A percentile compares a stretch with the other conserved stretches of the same genome.
Evolutionary conservation across 2,888 invertebrate species (phyloP).

Genomic region (Poecilus cupreus): DNA sequence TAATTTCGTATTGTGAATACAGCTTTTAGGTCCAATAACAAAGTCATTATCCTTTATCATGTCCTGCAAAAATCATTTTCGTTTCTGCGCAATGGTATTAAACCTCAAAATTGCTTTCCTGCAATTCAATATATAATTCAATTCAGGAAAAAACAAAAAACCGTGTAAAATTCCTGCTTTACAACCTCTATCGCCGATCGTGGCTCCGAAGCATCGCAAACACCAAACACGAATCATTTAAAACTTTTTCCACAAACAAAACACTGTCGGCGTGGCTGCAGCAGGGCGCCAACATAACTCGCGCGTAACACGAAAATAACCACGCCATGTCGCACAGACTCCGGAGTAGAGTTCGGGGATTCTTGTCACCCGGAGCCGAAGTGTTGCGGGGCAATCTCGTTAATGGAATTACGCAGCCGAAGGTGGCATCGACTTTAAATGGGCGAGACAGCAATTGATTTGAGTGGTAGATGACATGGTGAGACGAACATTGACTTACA

Average conservation of each 20-base stretch:
- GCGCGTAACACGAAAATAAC: constrained; percentile 42
- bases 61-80: no score
- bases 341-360: background rate
- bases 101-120: no score
- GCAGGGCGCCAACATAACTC: constrained; percentile 41
- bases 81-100: no score
- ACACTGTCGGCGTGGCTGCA: background rate
- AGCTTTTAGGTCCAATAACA: no score
- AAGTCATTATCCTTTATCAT: no score
- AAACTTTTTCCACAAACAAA: constrained; percentile 36
- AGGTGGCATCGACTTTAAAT: constrained; percentile 67
- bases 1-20: no score
- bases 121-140: background rate
- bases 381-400: constrained; percentile 65
- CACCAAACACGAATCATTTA: constrained; percentile 19
- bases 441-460: constrained; percentile 66
- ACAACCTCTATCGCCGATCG: background rate
- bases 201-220: background rate
- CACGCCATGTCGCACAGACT: background rate
- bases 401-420: constrained; percentile 65
- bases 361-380: background rate
- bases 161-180: background rate
- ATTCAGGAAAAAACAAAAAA: constrained; percentile 1
- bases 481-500: no score
- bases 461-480: constrained; percentile 66